Base-by-base conservation (phyloP, 2,888 invertebrate genomes). In the Limnephilus lunatus region DNA sequence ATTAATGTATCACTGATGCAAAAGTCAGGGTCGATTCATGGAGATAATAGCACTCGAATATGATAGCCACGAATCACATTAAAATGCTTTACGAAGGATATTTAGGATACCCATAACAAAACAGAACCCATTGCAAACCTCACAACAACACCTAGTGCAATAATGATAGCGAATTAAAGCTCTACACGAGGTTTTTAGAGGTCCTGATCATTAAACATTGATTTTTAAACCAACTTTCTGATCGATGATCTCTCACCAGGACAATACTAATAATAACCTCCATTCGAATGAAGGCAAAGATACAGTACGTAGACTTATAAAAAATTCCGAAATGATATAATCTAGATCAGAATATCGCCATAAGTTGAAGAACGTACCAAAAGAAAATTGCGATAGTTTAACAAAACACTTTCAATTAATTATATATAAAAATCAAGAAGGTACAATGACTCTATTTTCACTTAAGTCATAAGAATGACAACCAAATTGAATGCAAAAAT, bases 1-100 rank as follows among this genome's bases (percentile, higher is more conserved):
- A 81, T 90, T 85, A 81, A 92, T 90, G 88, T 88, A 87, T 87
- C 86, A 44, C 80, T 81, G 90, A 92, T 87, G 85, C 85, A 44
- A 86, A 86, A 83, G 35, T 68, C 68, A 68, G 68, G 68, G 68
- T n/a, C 68, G 68, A 68, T 68, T 68, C 68, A 68, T 25, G 68
- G n/a, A 68, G 25, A 68, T 68, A 68, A 68, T 68, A 9, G 68
- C 68, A 7, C 68, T 68, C 25, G 68, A 68, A 25, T 68, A 68
- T 68, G 68, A 68, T 25, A 68, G 68, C 68, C 68, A 68, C 68
- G n/a, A 68, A n/a, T 68, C 25, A 25, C 68, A 68, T 68, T 68
- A 25, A 68, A 68, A 68, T 68, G 68, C 9, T 68, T n/a, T n/a
- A 68, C 9, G 25, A 7, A 68, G 25, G 68, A 68, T n/a, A 9